Evolutionary conservation across 1,140 invertebrate genomes (phyloP).

Genomic region (Drosophila elegans): DNA sequence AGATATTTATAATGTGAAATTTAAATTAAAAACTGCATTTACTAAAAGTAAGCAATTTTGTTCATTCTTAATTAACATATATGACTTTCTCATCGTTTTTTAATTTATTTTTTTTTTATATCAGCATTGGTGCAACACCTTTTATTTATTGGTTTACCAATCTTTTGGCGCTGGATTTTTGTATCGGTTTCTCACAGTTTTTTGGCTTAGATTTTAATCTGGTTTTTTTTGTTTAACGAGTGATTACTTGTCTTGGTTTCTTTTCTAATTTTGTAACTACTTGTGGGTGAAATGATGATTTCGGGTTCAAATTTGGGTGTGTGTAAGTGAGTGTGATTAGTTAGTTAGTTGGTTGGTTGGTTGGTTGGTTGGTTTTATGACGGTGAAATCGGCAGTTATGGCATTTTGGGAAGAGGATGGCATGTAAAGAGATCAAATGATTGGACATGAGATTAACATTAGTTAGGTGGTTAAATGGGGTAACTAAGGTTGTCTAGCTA

Average conservation of each 20-base stretch:
- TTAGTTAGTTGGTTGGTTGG: constrained; percentile 3
- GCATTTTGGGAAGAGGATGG: constrained; percentile 73
- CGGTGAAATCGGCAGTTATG: constrained; percentile 39
- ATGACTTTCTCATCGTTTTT: background rate
- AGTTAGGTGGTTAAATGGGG: constrained; percentile 31
- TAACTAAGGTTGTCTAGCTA: background rate
- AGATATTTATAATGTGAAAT: no score
- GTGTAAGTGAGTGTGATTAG: background rate
- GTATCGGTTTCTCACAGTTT: constrained; percentile 10
- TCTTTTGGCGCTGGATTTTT: constrained; percentile 11
- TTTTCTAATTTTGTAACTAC: constrained; percentile 67
- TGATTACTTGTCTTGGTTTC: constrained; percentile 4
- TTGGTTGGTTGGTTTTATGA: constrained; percentile 18
- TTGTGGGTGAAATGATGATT: constrained; percentile 13
- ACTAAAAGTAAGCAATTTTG: no score
- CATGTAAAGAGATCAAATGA: constrained; percentile 78
- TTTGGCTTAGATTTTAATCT: constrained; percentile 16
- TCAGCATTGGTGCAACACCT: background rate
- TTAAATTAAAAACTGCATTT: no score
- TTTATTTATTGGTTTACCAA: constrained; percentile 9
- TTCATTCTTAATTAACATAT: no score
- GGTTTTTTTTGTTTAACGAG: background rate
- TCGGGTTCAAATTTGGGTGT: constrained; percentile 2
- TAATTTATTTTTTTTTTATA: background rate
- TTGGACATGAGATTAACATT: constrained; percentile 56